A percentile compares a stretch with the other conserved stretches of the same genome.
Evolutionary conservation across 1,140 invertebrate genomes (phyloP).

Genomic region (Bombus waltoni): DNA sequence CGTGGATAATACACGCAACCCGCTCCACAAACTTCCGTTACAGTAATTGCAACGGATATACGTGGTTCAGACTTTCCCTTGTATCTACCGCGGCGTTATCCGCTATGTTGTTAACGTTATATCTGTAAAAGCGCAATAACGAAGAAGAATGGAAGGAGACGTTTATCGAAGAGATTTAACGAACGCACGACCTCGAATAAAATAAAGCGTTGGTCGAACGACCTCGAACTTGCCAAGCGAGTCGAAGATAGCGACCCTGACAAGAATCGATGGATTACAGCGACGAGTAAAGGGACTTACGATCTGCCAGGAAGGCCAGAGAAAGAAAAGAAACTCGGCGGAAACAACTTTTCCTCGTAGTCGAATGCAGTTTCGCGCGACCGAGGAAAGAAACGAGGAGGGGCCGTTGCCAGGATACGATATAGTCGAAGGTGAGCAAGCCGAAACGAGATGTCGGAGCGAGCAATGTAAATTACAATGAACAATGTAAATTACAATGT

Average conservation of each 20-base stretch:
- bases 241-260: neutral
- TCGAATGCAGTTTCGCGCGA: neutral
- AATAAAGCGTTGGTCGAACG: no score
- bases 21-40: constrained; percentile 40
- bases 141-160: constrained; percentile 7
- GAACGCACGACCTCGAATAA: neutral
- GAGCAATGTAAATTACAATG: neutral
- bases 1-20: neutral
- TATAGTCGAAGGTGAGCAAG: neutral
- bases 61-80: no score
- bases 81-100: neutral
- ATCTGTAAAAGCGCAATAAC: constrained; percentile 4
- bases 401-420: neutral
- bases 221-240: neutral
- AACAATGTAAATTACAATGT: neutral
- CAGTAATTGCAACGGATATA: constrained; percentile 26
- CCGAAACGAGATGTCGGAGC: neutral
- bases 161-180: neutral
- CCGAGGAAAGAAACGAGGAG: neutral
- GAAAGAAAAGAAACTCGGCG: neutral
- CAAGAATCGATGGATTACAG: neutral
- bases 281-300: neutral
- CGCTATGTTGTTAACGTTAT: constrained; percentile 17
- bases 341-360: neutral
- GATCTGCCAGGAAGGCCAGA: no score